Conservation (phyloP, 37 sponge, comb jelly and placozoan genomes). For the Mnemiopsis leidyi region DNA sequence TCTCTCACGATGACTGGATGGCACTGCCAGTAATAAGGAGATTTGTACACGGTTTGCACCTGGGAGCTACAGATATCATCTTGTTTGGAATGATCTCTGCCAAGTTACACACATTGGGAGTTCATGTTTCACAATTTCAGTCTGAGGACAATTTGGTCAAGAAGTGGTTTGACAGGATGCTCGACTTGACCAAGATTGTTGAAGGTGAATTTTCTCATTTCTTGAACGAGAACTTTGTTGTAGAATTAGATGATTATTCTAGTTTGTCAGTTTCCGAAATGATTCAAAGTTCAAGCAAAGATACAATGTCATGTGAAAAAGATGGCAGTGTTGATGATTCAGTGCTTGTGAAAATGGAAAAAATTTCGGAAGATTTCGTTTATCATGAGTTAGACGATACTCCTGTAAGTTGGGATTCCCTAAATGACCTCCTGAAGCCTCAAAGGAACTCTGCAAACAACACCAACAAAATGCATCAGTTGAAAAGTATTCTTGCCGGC, state of each 20-base stretch:
- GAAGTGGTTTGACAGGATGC: neutral
- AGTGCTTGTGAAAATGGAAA: neutral
- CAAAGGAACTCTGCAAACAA: neutral
- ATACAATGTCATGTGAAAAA: neutral
- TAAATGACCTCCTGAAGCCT: constrained; percentile 17
- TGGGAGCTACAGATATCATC: neutral
- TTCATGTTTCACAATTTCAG: neutral
- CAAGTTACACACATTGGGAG: neutral
- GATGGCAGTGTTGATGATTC: neutral
- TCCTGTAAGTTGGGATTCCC: constrained; percentile 7
- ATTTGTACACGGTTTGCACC: constrained; percentile 42
- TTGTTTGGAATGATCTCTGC: constrained; percentile 8
- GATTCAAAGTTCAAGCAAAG: neutral
- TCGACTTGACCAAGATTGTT: neutral
- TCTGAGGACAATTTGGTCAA: neutral
- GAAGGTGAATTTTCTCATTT: neutral
- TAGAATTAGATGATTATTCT: neutral
- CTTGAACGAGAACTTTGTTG: neutral
- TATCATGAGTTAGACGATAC: neutral
- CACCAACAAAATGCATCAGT: constrained; percentile 58
- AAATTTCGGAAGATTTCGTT: neutral
- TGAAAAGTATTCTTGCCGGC: constrained; percentile 2
- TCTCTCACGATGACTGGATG: constrained; percentile 10
- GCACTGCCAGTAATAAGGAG: constrained; percentile 23
- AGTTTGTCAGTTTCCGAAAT: too few species aligned